These are phyloP conservation scores for Acanthurus lineatus DNA, from an alignment of 2,797 vertebrate genomes.

Conservation along the genomic window DNA sequence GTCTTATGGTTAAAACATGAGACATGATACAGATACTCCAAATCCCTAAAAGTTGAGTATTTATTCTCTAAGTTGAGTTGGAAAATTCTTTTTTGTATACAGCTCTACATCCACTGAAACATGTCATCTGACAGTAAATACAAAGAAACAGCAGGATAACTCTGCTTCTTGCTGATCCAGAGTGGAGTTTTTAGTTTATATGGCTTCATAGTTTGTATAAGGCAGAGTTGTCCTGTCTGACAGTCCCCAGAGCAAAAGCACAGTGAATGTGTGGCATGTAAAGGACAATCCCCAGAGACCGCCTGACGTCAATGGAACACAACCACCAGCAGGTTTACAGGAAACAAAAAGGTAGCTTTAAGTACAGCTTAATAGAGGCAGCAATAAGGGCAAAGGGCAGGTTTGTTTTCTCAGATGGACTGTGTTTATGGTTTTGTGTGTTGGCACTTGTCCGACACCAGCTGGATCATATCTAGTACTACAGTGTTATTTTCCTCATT, in stretches of 20 bases:
- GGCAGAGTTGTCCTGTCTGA: conserved; percentile 24
- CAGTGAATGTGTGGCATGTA: conserved; percentile 55
- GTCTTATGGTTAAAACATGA: background rate
- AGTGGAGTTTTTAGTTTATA: background rate
- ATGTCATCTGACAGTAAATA: background rate
- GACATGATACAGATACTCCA: background rate
- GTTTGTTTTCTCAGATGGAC: conserved; percentile 47
- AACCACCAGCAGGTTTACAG: conserved; percentile 45
- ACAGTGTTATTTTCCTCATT: background rate
- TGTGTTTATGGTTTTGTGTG: conserved; percentile 45
- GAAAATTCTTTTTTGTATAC: background rate
- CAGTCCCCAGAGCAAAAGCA: conserved; percentile 39
- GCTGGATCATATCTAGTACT: conserved; percentile 7
- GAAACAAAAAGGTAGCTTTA: conserved; percentile 35
- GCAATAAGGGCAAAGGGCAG: conserved; percentile 59
- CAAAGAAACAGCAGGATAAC: background rate
- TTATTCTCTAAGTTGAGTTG: background rate
- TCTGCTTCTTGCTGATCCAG: background rate
- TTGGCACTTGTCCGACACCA: background rate
- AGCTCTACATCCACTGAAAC: background rate
- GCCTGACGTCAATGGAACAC: conserved; percentile 68
- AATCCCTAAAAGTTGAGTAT: background rate
- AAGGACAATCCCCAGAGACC: conserved; percentile 53
- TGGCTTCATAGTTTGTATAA: background rate
- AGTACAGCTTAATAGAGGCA: conserved; percentile 31